Conservation (phyloP, 2,113 vertebrate genomes). For the Cryptotis parvus region DNA sequence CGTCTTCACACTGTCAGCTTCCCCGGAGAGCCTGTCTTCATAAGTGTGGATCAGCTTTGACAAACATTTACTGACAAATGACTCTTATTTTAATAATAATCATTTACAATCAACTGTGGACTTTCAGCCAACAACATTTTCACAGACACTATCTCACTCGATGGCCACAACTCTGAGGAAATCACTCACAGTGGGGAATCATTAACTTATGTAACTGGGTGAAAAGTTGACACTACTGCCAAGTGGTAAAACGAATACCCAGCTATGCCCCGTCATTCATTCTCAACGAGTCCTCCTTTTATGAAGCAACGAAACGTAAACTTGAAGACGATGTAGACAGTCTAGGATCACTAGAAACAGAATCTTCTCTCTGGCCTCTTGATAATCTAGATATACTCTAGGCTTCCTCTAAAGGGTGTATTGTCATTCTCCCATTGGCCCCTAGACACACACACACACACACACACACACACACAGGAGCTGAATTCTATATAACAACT, state of each 20-base stretch:
- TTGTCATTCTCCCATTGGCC: too few species aligned
- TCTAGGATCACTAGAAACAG: not conserved
- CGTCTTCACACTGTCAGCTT: conserved; percentile 36
- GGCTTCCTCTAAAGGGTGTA: not conserved
- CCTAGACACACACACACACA: too few species aligned
- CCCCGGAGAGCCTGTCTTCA: conserved; percentile 44
- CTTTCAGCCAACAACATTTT: conserved; percentile 53
- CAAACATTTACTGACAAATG: conserved; percentile 68
- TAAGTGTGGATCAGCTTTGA: conserved; percentile 45
- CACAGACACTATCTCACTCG: not conserved
- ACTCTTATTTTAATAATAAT: conserved; percentile 68
- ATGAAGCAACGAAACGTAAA: not conserved
- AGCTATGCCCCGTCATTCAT: not conserved
- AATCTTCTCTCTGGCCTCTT: not conserved
- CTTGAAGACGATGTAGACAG: too few species aligned
- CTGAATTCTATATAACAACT: too few species aligned
- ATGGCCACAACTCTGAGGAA: conserved; percentile 20
- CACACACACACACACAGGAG: too few species aligned
- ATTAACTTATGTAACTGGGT: conserved; percentile 35
- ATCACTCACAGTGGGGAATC: not conserved
- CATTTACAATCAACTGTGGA: conserved; percentile 54
- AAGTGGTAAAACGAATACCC: not conserved
- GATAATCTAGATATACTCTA: not conserved
- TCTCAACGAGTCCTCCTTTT: not conserved
- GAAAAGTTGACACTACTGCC: not conserved